These are phyloP conservation scores for Morelia viridis DNA, from an alignment of 2,797 vertebrate species.

Conservation along the genomic window DNA sequence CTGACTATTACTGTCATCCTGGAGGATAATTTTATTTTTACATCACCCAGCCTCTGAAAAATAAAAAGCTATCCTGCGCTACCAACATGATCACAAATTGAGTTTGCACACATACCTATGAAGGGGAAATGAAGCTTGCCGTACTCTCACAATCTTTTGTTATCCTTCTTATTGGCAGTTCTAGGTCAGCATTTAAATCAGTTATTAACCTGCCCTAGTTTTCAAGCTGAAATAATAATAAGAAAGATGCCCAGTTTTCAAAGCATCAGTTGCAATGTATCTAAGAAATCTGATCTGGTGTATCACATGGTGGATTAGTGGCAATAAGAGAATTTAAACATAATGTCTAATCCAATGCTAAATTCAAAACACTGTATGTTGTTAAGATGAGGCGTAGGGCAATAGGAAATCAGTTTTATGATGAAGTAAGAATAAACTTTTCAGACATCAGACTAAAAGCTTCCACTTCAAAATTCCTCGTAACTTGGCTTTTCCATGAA, in stretches of 20 bases:
- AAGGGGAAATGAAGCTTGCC: not conserved
- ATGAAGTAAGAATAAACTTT: not conserved
- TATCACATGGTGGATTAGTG: not conserved
- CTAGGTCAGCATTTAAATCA: slow-evolving; percentile 11
- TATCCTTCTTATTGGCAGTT: slow-evolving; percentile 8
- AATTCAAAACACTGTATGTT: not conserved
- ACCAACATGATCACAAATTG: not conserved
- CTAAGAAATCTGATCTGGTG: not conserved
- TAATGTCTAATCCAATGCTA: not conserved
- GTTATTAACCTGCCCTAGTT: not conserved
- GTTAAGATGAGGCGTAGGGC: not conserved
- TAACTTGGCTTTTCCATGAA: not conserved
- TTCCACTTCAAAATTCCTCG: not conserved
- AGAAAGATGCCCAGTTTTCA: not conserved
- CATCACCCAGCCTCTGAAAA: not conserved
- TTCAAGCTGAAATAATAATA: slow-evolving; percentile 2
- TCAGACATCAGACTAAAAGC: not conserved
- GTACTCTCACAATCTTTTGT: not conserved
- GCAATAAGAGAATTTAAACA: not conserved
- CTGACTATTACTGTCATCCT: not conserved
- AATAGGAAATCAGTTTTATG: not conserved
- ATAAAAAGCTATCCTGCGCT: not conserved
- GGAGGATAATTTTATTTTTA: not conserved
- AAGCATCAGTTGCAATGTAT: not conserved
- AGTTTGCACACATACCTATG: not conserved